These are phyloP conservation scores for Salvator merianae DNA, from an alignment of 2,113 vertebrate species.

Conservation along the genomic window DNA sequence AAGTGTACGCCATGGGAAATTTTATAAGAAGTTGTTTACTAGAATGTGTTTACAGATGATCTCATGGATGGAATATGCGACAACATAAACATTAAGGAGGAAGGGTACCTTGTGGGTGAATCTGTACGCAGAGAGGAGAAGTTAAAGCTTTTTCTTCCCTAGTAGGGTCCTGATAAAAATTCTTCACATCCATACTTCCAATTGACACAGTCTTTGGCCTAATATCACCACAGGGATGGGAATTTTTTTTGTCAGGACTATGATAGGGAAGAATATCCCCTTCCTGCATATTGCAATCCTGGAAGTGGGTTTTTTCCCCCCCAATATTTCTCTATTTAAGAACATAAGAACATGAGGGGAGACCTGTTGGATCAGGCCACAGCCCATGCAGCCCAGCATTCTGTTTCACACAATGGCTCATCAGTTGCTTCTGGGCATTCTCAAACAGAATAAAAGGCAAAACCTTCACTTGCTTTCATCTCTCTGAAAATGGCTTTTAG, in stretches of 20 bases:
- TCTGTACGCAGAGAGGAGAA: too few relatives aligned
- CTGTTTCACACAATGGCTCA: too few relatives aligned
- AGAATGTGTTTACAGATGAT: background rate
- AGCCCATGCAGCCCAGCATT: too few relatives aligned
- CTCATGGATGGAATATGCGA: background rate
- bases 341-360: too few relatives aligned
- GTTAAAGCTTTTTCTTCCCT: background rate
- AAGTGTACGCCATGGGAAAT: background rate
- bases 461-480: too few relatives aligned
- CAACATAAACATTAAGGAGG: background rate
- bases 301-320: too few relatives aligned
- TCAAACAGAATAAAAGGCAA: too few relatives aligned
- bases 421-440: too few relatives aligned
- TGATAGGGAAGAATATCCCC: background rate
- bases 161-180: background rate
- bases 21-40: background rate
- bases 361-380: too few relatives aligned
- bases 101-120: background rate
- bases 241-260: background rate
- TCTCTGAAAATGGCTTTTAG: too few relatives aligned
- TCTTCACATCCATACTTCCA: background rate
- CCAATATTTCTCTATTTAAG: too few relatives aligned
- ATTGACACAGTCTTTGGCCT: background rate
- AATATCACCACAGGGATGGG: background rate
- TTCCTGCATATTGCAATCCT: background rate